Percentiles rank a stretch among this genome's conserved stretches.
These are phyloP conservation scores for Indri indri DNA, from an alignment of 2,113 vertebrate species.

Conservation along the genomic window DNA sequence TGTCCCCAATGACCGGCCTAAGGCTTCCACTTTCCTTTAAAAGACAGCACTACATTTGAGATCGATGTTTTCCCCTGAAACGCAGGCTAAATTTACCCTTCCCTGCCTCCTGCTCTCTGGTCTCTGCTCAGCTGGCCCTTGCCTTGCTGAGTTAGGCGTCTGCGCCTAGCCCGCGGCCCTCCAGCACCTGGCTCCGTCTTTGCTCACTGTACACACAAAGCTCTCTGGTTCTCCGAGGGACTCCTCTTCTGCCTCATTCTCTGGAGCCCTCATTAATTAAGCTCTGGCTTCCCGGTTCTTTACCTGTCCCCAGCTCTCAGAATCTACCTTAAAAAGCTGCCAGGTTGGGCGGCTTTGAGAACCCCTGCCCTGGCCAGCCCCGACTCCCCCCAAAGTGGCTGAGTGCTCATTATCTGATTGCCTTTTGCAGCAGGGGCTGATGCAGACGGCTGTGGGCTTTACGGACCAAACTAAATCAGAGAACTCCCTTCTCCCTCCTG, in stretches of 20 bases:
- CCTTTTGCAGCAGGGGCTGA: neutral
- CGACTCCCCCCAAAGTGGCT: rapidly evolving
- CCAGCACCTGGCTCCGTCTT: neutral
- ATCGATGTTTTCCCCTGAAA: slow-evolving; percentile 63
- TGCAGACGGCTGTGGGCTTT: neutral
- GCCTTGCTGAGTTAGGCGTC: slow-evolving; percentile 34
- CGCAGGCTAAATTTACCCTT: slow-evolving; percentile 62
- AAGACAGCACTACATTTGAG: slow-evolving; percentile 60
- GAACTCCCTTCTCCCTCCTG: slow-evolving; percentile 26
- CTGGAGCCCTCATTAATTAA: neutral
- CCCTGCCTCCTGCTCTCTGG: slow-evolving; percentile 5
- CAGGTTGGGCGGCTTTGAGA: neutral
- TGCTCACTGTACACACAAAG: rapidly evolving
- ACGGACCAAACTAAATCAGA: neutral
- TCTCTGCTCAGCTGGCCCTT: neutral
- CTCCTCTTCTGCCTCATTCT: neutral
- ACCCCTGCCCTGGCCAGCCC: neutral
- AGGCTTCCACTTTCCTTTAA: slow-evolving; percentile 62
- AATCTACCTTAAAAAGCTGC: neutral
- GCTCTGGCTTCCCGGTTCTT: neutral
- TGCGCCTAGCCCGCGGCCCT: neutral
- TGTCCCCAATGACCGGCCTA: slow-evolving; percentile 55
- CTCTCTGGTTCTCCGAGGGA: neutral
- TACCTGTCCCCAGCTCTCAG: neutral
- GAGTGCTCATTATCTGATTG: neutral